Evolutionary conservation across 2,113 vertebrate species (phyloP).

Genomic region (Notarius quadriscutis): DNA sequence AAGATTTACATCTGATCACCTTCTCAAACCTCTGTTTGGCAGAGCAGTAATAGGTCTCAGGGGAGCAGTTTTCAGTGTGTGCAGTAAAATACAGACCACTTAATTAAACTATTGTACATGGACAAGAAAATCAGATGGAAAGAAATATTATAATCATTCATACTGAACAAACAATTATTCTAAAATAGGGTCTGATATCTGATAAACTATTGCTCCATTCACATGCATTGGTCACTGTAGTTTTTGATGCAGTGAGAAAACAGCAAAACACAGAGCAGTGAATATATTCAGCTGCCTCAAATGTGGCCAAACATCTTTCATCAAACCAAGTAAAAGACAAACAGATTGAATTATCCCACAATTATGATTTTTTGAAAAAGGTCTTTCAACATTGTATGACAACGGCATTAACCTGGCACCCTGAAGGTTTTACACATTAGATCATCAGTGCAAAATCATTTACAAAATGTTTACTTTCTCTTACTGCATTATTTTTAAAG

Average conservation of each 20-base stretch:
- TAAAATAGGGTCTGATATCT: not conserved
- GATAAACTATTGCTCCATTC: not conserved
- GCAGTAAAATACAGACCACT: not conserved
- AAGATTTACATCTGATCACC: slow-evolving; percentile 42
- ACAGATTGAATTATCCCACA: slow-evolving; percentile 59
- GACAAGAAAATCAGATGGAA: not conserved
- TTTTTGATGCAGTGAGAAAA: slow-evolving; percentile 45
- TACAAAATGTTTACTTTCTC: not conserved
- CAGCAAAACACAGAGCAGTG: slow-evolving; percentile 45
- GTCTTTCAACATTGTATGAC: not conserved
- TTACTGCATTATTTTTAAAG: not conserved
- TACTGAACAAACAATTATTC: not conserved
- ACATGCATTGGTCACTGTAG: slow-evolving; percentile 29
- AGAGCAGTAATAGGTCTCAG: slow-evolving; percentile 41
- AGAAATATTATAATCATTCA: not conserved
- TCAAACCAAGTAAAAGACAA: slow-evolving; percentile 72
- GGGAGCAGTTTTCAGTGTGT: slow-evolving; percentile 35
- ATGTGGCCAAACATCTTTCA: slow-evolving; percentile 64
- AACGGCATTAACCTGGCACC: not conserved
- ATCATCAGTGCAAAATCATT: not conserved
- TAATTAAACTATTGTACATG: slow-evolving; percentile 8
- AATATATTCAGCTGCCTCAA: slow-evolving; percentile 65
- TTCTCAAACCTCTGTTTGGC: slow-evolving; percentile 29
- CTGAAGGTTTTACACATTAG: not conserved
- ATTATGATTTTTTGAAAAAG: slow-evolving; percentile 40